These are phyloP conservation scores for Neosilurus mollespiculum DNA, from an alignment of 2,797 vertebrate species.

Conservation along the genomic window DNA sequence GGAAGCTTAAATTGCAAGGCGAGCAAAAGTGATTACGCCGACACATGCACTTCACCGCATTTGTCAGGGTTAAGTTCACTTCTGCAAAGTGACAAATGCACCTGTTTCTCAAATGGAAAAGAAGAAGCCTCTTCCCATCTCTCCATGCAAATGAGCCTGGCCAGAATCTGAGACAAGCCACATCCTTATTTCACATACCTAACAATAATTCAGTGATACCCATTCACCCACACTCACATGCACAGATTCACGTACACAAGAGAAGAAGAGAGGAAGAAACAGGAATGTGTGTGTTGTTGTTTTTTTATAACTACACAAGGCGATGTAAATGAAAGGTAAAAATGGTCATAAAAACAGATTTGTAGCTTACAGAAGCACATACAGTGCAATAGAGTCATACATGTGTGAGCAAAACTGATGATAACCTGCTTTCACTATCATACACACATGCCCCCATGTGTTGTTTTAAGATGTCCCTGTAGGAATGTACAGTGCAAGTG, in stretches of 20 bases:
- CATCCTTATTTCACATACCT: slow-evolving; percentile 44
- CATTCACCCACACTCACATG: not conserved
- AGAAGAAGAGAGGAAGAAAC: not conserved
- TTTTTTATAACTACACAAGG: not conserved
- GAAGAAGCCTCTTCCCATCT: slow-evolving; percentile 33
- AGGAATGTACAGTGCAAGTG: not conserved
- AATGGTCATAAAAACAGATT: not conserved
- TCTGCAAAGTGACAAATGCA: slow-evolving; percentile 49
- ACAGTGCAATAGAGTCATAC: not conserved
- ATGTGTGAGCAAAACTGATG: not conserved
- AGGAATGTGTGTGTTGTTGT: not conserved
- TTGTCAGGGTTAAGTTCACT: slow-evolving; percentile 39
- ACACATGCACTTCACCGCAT: slow-evolving; percentile 40
- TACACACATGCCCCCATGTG: not conserved
- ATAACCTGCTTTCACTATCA: not conserved
- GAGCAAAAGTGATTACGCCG: slow-evolving; percentile 39
- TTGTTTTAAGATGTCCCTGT: not conserved
- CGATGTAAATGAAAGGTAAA: not conserved
- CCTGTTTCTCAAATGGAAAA: slow-evolving; percentile 46
- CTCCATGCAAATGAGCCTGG: slow-evolving; percentile 37
- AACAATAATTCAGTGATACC: slow-evolving; percentile 29
- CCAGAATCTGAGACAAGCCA: slow-evolving; percentile 18
- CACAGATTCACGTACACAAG: not conserved
- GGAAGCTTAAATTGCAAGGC: slow-evolving; percentile 27
- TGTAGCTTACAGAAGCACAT: not conserved